Conservation (phyloP, 2,888 invertebrate genomes). For the Harpagoxenus sublaevis region DNA sequence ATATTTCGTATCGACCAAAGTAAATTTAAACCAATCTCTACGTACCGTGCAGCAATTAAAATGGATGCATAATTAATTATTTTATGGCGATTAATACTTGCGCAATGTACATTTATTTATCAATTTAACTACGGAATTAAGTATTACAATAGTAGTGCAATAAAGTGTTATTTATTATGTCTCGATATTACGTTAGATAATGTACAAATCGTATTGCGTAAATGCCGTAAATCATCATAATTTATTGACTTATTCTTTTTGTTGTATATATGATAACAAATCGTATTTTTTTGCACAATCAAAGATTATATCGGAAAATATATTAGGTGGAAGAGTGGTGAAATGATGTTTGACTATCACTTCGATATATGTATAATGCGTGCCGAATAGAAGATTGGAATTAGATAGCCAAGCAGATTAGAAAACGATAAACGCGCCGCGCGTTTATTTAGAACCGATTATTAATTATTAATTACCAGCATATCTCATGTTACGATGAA, state of each 20-base stretch:
- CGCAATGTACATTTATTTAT: conserved; percentile 7
- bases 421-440: not conserved
- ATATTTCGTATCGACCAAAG: conserved; percentile 25
- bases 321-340: not conserved
- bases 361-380: not conserved
- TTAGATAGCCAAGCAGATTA: not conserved
- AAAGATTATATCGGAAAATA: not conserved
- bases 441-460: not conserved
- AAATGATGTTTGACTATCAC: not conserved
- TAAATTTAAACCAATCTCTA: conserved; percentile 32
- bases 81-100: conserved; percentile 20
- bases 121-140: not conserved
- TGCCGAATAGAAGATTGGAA: not conserved
- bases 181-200: not conserved
- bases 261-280: not conserved
- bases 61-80: conserved; percentile 13
- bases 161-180: conserved; percentile 11
- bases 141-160: not conserved
- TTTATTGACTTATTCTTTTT: not conserved
- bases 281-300: not conserved
- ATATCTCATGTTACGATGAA: not conserved
- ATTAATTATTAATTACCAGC: not conserved
- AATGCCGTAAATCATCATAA: not conserved
- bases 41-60: conserved; percentile 21
- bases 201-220: not conserved